Percentiles rank a stretch among this genome's conserved stretches.
Conservation (phyloP, 2,797 vertebrate species). For the Orestias chungarensis region DNA sequence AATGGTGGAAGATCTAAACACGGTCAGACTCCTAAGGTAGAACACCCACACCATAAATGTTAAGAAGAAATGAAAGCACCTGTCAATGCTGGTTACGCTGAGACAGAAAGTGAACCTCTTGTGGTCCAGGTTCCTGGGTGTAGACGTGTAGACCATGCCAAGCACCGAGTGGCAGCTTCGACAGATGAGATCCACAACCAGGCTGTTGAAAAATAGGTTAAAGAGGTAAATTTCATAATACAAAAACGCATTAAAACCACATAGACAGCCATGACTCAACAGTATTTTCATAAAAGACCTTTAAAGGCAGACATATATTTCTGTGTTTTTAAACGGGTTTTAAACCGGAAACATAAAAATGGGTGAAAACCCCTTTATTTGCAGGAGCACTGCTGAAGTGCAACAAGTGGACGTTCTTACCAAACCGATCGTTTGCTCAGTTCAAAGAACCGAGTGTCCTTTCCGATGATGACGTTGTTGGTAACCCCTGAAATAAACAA, state of each 20-base stretch:
- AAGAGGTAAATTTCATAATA: neutral
- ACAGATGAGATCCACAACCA: constrained; percentile 82
- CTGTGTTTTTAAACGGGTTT: neutral
- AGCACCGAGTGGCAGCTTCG: constrained; percentile 80
- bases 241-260: neutral
- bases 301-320: neutral
- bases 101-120: constrained; percentile 89
- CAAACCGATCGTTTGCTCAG: constrained; percentile 57
- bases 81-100: constrained; percentile 83
- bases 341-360: neutral
- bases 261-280: neutral
- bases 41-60: neutral
- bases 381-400: neutral
- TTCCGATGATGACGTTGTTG: constrained; percentile 70
- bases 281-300: neutral
- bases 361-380: neutral
- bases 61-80: constrained; percentile 68
- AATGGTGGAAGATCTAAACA: too few species aligned
- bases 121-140: constrained; percentile 85
- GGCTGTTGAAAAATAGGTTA: constrained; percentile 62
- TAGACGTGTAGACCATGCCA: constrained; percentile 85
- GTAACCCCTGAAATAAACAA: constrained; percentile 68
- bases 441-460: constrained; percentile 67
- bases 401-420: constrained; percentile 49
- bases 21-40: neutral